Evolutionary conservation across 1,140 invertebrate genomes (phyloP), one percentile per base, ranked within the genome.

Genomic region (Hypothenemus hampei): DNA sequence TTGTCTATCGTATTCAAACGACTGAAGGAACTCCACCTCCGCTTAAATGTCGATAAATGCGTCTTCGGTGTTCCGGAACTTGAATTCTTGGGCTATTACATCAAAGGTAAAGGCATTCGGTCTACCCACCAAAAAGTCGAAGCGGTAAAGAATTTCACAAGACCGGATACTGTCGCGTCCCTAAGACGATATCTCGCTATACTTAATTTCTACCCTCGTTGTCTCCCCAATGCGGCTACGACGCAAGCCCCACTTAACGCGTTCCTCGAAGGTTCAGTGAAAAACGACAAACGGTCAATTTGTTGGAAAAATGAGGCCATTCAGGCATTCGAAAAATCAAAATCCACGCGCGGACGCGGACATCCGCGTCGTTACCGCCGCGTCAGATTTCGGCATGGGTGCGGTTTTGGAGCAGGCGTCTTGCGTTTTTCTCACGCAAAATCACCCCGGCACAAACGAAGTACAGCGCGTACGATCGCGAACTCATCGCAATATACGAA

Each of bases 361-460:
- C n/a, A n/a, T n/a, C n/a, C n/a, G n/a, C n/a, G n/a, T n/a, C n/a
- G n/a, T n/a, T n/a, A n/a, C n/a, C 64, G 46, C 39, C 8, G 65
- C 4, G 60, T 37, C 35, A 8, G 35, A 37, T 16, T 37, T 37
- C 15, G 35, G 64, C 16, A 45, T 37, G 35, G 35, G 15, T 10
- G 68, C 64, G 4, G 61, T 48, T 4, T n/a, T n/a, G n/a, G n/a
- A 63, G 62, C 45, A 54, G 49, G 23, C 47, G 58, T 7, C 15
- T 63, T 4, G 57, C 43, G n/a, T 66, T 70, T 41, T 66, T 65
- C 23, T 66, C 61, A 5, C 54, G 35, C 29, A 65, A 63, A 49
- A 39, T 69, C 3, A 53, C 7, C 5, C 15, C 11, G n/a, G 19
- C 26, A n/a, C 26, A 29, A 29, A n/a, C n/a, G 6, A 37, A 37